A percentile compares a stretch with the other conserved stretches of the same genome.
phyloP scores from a whole-genome alignment of 2,888 invertebrate genomes.

The Drosophila mayaguana region DNA sequence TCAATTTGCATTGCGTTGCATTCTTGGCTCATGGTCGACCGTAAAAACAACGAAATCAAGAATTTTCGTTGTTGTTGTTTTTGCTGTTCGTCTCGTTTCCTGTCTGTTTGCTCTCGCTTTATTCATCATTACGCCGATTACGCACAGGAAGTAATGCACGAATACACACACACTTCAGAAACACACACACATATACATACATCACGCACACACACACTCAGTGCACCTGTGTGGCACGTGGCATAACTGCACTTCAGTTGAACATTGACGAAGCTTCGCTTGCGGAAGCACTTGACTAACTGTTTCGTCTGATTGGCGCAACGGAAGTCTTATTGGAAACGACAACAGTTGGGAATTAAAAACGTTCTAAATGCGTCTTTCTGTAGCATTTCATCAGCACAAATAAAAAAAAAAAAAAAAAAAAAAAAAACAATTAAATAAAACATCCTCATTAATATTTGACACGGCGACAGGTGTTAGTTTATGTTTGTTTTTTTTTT shows the following conservation, averaged over 20 bases:
- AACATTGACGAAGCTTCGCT: constrained; percentile 10
- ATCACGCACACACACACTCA: background rate
- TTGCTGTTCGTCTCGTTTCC: constrained; percentile 44
- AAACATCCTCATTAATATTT: no score
- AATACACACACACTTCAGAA: background rate
- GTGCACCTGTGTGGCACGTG: constrained; percentile 47
- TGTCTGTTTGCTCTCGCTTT: constrained; percentile 49
- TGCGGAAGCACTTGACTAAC: constrained; percentile 30
- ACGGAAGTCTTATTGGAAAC: constrained; percentile 37
- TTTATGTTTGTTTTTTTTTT: no score
- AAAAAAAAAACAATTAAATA: no score
- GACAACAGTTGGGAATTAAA: constrained; percentile 7
- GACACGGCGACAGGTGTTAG: no score
- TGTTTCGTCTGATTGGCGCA: constrained; percentile 7
- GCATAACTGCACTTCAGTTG: constrained; percentile 23
- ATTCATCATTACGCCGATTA: constrained; percentile 62
- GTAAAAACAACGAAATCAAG: constrained; percentile 33
- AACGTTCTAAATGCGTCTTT: constrained; percentile 1
- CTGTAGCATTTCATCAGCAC: background rate
- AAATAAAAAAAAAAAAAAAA: no score
- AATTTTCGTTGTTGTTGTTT: constrained; percentile 14
- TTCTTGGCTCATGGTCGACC: constrained; percentile 55
- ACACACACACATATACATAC: background rate
- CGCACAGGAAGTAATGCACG: constrained; percentile 52
- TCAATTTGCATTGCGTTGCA: constrained; percentile 58